Conservation (phyloP, 2,888 invertebrate genomes). For the Megalurothrips usitatus region DNA sequence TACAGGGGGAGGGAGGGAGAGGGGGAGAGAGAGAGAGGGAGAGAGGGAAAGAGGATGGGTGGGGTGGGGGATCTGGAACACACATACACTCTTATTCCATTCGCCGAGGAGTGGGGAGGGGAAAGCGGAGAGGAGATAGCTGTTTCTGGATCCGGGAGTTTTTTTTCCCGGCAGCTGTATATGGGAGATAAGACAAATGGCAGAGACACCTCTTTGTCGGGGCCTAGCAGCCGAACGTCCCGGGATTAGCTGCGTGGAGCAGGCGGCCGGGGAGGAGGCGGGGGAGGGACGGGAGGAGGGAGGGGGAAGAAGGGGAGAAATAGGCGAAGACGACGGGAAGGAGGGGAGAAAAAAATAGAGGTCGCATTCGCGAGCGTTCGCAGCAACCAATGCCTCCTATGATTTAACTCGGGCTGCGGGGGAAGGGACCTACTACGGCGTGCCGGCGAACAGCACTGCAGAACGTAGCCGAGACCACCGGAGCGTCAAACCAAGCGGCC, state of each 20-base stretch:
- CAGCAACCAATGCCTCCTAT: no score
- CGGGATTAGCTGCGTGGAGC: neutral
- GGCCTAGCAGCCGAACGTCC: neutral
- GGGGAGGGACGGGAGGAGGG: neutral
- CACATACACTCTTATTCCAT: no score
- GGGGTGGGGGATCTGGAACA: neutral
- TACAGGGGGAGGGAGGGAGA: neutral
- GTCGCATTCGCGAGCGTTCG: neutral
- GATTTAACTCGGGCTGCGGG: no score
- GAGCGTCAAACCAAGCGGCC: no score
- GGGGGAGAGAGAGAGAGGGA: neutral
- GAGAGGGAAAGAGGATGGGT: neutral
- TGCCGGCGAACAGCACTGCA: no score
- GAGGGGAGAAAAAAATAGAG: neutral
- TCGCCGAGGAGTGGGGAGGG: neutral
- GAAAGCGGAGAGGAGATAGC: neutral
- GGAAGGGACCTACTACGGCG: no score
- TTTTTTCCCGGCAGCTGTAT: no score
- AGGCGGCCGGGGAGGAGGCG: neutral
- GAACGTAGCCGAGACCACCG: no score
- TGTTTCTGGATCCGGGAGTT: no score
- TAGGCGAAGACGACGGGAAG: neutral
- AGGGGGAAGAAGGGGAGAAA: slow-evolving; percentile 8
- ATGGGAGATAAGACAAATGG: neutral
- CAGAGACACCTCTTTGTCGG: neutral